A percentile compares a stretch with the other conserved stretches of the same genome.
These are phyloP conservation scores for Clavelina lepadiformis DNA, from an alignment of 23 tunicate genomes.

Conservation along the genomic window DNA sequence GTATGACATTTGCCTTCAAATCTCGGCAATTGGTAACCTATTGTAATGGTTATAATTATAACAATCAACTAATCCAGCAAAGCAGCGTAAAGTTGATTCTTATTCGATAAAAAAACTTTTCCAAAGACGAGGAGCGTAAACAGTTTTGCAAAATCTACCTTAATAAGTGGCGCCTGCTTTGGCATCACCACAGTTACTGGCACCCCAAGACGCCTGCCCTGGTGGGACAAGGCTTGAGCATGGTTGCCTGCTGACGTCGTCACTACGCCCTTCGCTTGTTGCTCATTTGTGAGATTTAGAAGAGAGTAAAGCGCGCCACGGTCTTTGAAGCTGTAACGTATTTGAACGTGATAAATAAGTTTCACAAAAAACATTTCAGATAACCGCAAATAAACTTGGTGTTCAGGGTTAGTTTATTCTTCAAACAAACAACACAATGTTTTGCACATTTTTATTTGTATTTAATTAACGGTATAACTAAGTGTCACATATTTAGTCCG, in stretches of 20 bases:
- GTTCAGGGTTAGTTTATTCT: no score
- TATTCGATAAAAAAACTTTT: neutral
- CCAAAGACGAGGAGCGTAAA: no score
- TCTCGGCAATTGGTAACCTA: conserved; percentile 82
- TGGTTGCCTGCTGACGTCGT: conserved; percentile 99
- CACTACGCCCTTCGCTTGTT: conserved; percentile 71
- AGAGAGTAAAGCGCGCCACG: conserved; percentile 88
- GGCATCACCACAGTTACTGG: conserved; percentile 99
- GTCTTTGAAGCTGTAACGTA: conserved; percentile 96
- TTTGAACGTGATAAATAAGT: no score
- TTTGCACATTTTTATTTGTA: no score
- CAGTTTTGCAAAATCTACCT: no score
- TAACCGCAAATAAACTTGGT: no score
- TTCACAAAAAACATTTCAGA: no score
- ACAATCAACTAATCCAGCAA: neutral
- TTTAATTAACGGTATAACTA: no score
- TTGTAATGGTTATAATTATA: neutral
- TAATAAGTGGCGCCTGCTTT: conserved; percentile 80
- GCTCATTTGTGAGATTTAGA: conserved; percentile 56
- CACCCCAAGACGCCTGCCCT: conserved; percentile 58
- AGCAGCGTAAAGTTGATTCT: neutral
- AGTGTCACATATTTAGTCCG: no score
- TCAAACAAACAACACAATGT: no score
- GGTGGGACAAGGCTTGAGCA: conserved; percentile 94
- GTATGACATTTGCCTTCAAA: conserved; percentile 61